These are phyloP conservation scores for Melierax canorus DNA, from an alignment of 2,113 vertebrate species.

Conservation along the genomic window DNA sequence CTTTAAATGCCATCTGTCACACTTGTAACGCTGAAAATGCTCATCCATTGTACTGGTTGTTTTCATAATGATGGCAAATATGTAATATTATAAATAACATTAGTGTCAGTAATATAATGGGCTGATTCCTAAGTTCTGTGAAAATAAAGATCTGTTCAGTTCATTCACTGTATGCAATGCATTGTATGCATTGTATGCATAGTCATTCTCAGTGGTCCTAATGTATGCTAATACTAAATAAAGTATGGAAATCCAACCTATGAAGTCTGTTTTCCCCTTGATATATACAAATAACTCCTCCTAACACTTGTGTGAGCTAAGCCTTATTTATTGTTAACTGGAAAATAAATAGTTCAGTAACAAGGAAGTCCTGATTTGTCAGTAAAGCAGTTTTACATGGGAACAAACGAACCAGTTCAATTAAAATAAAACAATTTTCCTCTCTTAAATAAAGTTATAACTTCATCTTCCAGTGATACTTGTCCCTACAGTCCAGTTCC, in stretches of 20 bases:
- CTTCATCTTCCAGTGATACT: background rate
- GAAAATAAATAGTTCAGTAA: background rate
- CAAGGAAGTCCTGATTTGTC: background rate
- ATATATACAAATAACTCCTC: background rate
- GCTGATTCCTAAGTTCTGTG: background rate
- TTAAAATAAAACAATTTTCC: background rate
- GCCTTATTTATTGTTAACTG: background rate
- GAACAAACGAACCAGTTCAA: background rate
- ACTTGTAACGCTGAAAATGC: background rate
- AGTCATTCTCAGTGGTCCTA: background rate
- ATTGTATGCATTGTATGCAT: background rate
- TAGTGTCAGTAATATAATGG: background rate
- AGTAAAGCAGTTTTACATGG: background rate
- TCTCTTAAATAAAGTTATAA: background rate
- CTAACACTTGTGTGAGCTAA: background rate
- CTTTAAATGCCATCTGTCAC: background rate
- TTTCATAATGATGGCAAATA: background rate
- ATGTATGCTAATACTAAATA: constrained; percentile 26
- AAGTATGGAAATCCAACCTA: constrained; percentile 26
- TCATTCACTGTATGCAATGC: background rate
- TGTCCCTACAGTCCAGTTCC: background rate
- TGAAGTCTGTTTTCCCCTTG: constrained; percentile 12
- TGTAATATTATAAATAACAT: background rate
- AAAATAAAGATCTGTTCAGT: background rate
- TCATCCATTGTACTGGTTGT: background rate